A percentile compares a stretch with the other conserved stretches of the same genome.
Conservation (phyloP, 2,888 invertebrate genomes). For the Leptopilina drosophilae region DNA sequence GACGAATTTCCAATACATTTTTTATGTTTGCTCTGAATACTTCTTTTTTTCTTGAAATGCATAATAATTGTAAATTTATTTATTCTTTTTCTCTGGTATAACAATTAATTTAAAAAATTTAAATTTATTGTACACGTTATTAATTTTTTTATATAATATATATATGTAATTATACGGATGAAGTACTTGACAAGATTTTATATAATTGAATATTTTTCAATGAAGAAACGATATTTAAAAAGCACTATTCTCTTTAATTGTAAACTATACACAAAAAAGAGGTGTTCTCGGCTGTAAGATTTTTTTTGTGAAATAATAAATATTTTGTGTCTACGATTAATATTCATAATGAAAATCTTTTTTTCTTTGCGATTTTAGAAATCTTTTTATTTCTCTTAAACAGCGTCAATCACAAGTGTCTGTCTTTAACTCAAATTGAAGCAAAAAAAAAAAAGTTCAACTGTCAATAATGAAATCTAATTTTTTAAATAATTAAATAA, state of each 20-base stretch:
- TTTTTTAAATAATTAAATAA: too few relatives aligned
- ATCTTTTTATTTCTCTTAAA: not conserved
- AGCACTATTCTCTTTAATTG: slow-evolving; percentile 49
- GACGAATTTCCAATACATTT: not conserved
- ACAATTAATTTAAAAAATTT: not conserved
- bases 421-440: slow-evolving; percentile 59
- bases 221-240: not conserved
- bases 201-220: slow-evolving; percentile 23
- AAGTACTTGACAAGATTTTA: slow-evolving; percentile 51
- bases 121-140: slow-evolving; percentile 1
- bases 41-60: slow-evolving; percentile 13
- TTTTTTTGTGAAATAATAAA: slow-evolving; percentile 21
- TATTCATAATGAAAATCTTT: not conserved
- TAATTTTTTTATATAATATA: slow-evolving; percentile 5
- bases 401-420: slow-evolving; percentile 50
- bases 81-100: not conserved
- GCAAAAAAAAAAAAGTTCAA: not conserved
- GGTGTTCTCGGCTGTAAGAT: slow-evolving; percentile 64
- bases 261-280: slow-evolving; percentile 66
- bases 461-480: too few relatives aligned
- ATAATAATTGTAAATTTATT: too few relatives aligned
- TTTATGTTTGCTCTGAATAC: slow-evolving; percentile 8
- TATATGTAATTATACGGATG: slow-evolving; percentile 20
- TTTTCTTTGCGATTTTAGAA: not conserved
- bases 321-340: slow-evolving; percentile 7